Evolutionary conservation across 2,797 vertebrate species (phyloP), one percentile per base, ranked within the genome.

Genomic region (Hephaestus fuliginosus): DNA sequence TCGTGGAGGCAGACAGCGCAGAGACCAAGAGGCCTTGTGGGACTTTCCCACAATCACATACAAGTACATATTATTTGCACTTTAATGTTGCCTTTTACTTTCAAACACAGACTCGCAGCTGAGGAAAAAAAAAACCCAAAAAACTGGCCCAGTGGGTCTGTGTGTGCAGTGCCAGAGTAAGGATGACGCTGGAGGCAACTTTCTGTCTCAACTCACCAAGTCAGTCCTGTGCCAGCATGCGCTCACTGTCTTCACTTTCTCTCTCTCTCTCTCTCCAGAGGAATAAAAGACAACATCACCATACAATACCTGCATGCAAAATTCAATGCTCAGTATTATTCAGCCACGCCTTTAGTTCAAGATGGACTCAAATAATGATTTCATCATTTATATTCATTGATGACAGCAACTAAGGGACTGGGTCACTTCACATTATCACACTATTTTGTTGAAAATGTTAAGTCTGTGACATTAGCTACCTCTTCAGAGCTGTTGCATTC

Each of bases 11-110:
- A 93, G 92, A 94, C 93, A 83, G 92, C 85, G 62, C 22, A 83
- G 78, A 92, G 91, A 86, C 93, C 89, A 55, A 78, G 83, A 91
- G 52, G 77, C 78, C 88, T 91, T 92, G 90, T 94, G 92, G 93
- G 93, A 95, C 87, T 92, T 92, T 90, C 89, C 92, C 91, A 91
- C 89, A 91, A 90, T 92, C 91, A 88, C 91, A 91, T 87, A 88
- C 89, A 86, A 90, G 88, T 89, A 90, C 83, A 88, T 85, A 89
- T 88, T 91, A 92, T 85, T 89, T 87, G 72, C 84, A 88, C 88
- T 90, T 89, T 91, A 90, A 91, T 87, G 81, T 89, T 76, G 78
- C 85, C 82, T 88, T 87, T 86, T 88, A 65, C 85, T 88, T 83
- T 86, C 76, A 85, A 64, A 76, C 80, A 68, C 53, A 69, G 64